These are phyloP conservation scores for Burhinus bistriatus DNA, from an alignment of 2,113 vertebrate genomes.

Conservation along the genomic window DNA sequence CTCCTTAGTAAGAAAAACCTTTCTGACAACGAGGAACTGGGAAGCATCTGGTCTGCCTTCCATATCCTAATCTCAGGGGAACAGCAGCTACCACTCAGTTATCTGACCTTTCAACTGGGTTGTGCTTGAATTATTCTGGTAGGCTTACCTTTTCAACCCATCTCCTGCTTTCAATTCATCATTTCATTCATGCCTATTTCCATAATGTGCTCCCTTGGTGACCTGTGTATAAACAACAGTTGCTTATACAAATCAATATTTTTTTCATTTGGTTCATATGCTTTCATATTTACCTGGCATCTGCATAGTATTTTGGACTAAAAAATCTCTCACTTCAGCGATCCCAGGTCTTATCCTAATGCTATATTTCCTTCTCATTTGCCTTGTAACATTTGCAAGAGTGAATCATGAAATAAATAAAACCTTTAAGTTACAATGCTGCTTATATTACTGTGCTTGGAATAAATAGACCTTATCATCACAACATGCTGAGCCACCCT, in stretches of 20 bases:
- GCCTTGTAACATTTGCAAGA: background rate
- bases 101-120: constrained; percentile 1
- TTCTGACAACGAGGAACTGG: background rate
- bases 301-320: background rate
- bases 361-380: background rate
- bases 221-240: constrained; percentile 9
- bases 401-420: background rate
- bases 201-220: constrained; percentile 13
- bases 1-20: background rate
- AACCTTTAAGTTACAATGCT: background rate
- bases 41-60: constrained; percentile 27
- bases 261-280: background rate
- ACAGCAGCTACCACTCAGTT: background rate
- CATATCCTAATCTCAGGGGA: background rate
- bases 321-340: background rate
- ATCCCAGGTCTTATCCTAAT: background rate
- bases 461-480: background rate
- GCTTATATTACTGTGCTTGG: background rate
- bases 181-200: constrained; percentile 48
- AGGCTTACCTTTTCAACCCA: constrained; percentile 12
- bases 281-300: background rate
- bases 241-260: background rate
- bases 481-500: background rate
- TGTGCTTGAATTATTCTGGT: constrained; percentile 13
- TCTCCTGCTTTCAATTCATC: constrained; percentile 7